Conservation (phyloP, 2,888 invertebrate species). For the Craniophora ligustri region DNA sequence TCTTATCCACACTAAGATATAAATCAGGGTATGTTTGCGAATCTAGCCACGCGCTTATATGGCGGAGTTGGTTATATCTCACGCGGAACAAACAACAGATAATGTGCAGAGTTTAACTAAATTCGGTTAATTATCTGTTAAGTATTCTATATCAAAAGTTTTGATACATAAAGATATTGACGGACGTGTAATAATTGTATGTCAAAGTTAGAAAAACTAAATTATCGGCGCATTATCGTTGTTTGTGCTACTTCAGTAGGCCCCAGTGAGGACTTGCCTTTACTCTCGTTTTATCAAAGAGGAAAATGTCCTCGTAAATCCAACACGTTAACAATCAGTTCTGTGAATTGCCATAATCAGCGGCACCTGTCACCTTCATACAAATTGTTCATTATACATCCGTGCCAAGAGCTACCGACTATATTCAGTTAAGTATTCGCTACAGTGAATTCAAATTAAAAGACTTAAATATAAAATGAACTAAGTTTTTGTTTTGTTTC, state of each 20-base stretch:
- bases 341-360: constrained; percentile 45
- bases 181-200: too few relatives aligned
- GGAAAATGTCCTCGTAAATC: constrained; percentile 36
- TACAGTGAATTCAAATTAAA: not conserved
- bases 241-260: not conserved
- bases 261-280: not conserved
- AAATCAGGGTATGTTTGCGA: too few relatives aligned
- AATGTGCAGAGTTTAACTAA: too few relatives aligned
- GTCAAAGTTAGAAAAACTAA: too few relatives aligned
- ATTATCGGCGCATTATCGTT: too few relatives aligned
- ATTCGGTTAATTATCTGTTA: too few relatives aligned
- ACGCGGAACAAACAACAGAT: too few relatives aligned
- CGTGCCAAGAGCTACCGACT: constrained; percentile 30
- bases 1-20: too few relatives aligned
- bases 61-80: too few relatives aligned
- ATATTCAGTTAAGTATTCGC: not conserved
- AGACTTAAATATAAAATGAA: not conserved
- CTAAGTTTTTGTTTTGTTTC: not conserved
- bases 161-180: too few relatives aligned
- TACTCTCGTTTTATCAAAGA: constrained; percentile 10
- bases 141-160: too few relatives aligned
- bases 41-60: too few relatives aligned
- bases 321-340: constrained; percentile 41
- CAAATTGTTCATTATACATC: constrained; percentile 41
- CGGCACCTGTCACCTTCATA: constrained; percentile 39